Evolutionary conservation across 2,797 vertebrate species (phyloP).

Genomic region (Prionace glauca): DNA sequence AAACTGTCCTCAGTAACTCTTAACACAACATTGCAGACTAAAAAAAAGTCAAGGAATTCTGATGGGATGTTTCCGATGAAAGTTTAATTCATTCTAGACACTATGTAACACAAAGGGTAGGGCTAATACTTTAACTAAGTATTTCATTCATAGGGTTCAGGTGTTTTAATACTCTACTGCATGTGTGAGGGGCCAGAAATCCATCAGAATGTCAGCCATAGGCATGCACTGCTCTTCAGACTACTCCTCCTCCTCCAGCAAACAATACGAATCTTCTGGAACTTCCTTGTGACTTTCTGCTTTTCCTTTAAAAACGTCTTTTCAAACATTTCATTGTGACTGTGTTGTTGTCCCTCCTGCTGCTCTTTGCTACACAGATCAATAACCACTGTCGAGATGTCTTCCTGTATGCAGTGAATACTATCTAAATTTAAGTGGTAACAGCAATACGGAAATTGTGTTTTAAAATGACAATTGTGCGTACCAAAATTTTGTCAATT

Average conservation of each 20-base stretch:
- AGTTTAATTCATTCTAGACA: too few species aligned
- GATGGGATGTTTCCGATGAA: too few species aligned
- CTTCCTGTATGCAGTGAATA: not conserved
- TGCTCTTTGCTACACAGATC: not conserved
- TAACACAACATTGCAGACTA: too few species aligned
- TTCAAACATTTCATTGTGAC: not conserved
- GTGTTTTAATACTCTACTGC: too few species aligned
- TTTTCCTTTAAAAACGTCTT: not conserved
- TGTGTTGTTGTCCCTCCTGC: not conserved
- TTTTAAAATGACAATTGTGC: not conserved
- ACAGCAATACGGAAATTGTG: not conserved
- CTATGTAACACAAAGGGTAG: too few species aligned
- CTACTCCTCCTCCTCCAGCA: not conserved
- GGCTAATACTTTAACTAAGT: too few species aligned
- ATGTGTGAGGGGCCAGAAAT: too few species aligned
- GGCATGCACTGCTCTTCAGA: not conserved
- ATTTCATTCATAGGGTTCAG: too few species aligned
- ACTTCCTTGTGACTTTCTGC: not conserved
- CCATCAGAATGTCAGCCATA: too few species aligned
- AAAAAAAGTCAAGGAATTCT: too few species aligned
- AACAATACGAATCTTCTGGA: too few species aligned
- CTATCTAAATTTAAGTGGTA: not conserved
- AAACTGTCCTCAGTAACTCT: too few species aligned
- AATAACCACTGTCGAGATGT: not conserved
- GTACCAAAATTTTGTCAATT: not conserved